Base-by-base conservation (phyloP, 2,888 invertebrate genomes). In the Phrixothrix hirtus region DNA sequence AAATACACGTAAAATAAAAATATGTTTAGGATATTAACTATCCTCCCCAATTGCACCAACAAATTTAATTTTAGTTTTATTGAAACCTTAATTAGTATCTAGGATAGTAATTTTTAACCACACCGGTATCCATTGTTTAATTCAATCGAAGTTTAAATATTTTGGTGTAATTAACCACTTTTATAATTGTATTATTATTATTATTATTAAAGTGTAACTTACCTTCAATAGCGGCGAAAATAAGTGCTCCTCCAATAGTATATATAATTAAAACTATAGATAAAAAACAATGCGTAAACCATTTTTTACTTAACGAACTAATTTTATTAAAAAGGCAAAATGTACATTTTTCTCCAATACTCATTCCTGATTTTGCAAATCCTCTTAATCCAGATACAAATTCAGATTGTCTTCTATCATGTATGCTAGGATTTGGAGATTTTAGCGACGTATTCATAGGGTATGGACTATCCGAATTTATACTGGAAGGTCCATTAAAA, bases 261-360 rank as follows among this genome's bases (percentile, higher is more conserved):
- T 93, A 95, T 43, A 86, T 73, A 44, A 86, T 77, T 54, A 95
- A 82, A 62, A 93, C 84, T 62, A 89, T 71, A 64, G 89, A 83
- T 66, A 95, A 80, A 73, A 92, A 92, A 55, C 92, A 84, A 75
- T 94, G 93, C 27, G 93, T 93, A 71, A 94, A 92, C 92, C 93
- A 93, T 68, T 83, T 84, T 66, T 83, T 85, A 1, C 92, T 92
- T 78, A 86, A 84, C 45, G 83, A 77, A 67, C 87, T 84, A 57
- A 92, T 79, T 78, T 87, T 90, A 58, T 86, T 85, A 70, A 90
- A 90, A 55, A 89, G 76, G 83, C 88, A 89, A 63, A 86, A 88
- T 0, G 89, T 89, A 52, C 84, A 82, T 71, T 89, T 91, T 74
- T 92, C 92, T 52, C 92, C 92, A 26, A 86, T 84, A 74, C 90